Evolutionary conservation across 1,140 invertebrate genomes (phyloP), one percentile per base, ranked within the genome.

Genomic region (Ylistrum balloti): DNA sequence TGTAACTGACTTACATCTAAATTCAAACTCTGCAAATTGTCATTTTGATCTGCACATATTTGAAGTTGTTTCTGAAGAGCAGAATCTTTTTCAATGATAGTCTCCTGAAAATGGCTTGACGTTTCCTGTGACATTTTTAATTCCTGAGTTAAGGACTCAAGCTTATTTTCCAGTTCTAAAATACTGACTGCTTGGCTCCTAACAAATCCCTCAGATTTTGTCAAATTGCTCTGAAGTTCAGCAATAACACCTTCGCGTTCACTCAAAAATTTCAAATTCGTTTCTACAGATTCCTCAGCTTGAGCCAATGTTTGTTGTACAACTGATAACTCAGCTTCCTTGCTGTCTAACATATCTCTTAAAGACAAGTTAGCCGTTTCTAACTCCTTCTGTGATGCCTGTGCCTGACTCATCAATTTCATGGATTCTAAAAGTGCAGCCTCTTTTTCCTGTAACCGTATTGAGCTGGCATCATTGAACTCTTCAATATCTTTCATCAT

Each of bases 281-380:
- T 74, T 74, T 74, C 22, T 28, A 17, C 9, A 28, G 56, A 74
- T 28, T 74, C 56, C n/a, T 74, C 56, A 74, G 28, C 22, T 17
- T 74, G 56, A 74, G 1, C 56, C 22, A 74, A 28, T 28, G 22
- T 28, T 28, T 74, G 56, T 74, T 86, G 17, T 86, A 86, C 11
- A 0, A 32, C 35, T 33, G 33, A 33, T 33, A 38, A 33, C 35
- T 86, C 86, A 33, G 86, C 28, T 20, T 33, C 35, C 33, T 38
- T 86, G 33, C 85, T 33, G 13, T 41, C 41, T 11, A 88, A 86
- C 85, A 56, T 41, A 33, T 92, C 87, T 74, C 34, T 38, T 41
- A 91, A 87, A n/a, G 88, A 38, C 15, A 28, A n/a, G 35, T 90
- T 48, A 41, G 87, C 87, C 33, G 33, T 88, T 74, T 91, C 91